A percentile compares a stretch with the other conserved stretches of the same genome.
Evolutionary conservation across 2,113 vertebrate genomes (phyloP).

Genomic region (Coptodon bakossiorum): DNA sequence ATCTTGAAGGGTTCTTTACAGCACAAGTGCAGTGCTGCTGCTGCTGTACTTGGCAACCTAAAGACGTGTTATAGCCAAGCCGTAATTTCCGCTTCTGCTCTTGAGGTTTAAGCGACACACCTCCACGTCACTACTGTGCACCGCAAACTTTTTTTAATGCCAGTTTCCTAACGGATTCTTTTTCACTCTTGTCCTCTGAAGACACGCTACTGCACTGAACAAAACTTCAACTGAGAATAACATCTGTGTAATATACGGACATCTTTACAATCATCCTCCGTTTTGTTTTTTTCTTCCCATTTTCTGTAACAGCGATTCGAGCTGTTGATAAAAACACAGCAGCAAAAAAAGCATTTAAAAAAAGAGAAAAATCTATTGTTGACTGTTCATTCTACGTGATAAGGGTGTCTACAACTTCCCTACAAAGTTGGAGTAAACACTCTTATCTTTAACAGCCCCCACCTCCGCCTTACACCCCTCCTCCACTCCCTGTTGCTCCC

Average conservation of each 20-base stretch:
- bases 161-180: not conserved
- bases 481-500: not conserved
- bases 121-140: not conserved
- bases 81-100: conserved; percentile 4
- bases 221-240: not conserved
- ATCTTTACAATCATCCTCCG: not conserved
- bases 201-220: not conserved
- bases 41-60: not conserved
- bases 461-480: not conserved
- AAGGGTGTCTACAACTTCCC: conserved; percentile 25
- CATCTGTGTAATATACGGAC: not conserved
- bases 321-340: not conserved
- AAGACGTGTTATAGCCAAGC: not conserved
- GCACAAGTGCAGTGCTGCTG: not conserved
- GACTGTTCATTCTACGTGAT: conserved; percentile 1
- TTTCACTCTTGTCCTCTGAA: not conserved
- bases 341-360: not conserved
- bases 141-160: not conserved
- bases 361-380: not conserved
- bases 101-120: not conserved
- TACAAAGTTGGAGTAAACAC: conserved; percentile 4
- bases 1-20: not conserved
- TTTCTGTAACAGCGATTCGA: not conserved
- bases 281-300: not conserved
- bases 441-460: conserved; percentile 34